Evolutionary conservation across 1,140 invertebrate genomes (phyloP), one percentile per base, ranked within the genome.

Genomic region (Drosophila watanabei): DNA sequence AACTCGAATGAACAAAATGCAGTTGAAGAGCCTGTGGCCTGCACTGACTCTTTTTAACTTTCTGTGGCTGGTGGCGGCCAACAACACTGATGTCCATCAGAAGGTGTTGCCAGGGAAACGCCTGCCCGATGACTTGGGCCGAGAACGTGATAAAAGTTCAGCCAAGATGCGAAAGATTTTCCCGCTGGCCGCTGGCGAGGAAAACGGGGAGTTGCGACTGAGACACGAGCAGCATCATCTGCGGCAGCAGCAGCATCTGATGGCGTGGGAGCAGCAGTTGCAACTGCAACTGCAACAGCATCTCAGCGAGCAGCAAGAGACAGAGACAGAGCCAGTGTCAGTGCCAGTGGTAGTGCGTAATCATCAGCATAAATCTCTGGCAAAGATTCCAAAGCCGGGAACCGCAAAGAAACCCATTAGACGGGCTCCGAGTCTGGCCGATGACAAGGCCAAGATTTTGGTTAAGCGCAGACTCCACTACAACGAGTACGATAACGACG

Each of bases 361-460:
- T 81, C 82, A 85, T 85, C 82, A 81, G 78, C 82, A 85, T 85
- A 85, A 85, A 85, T 85, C 78, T 69, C 73, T 70, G 57, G 52
- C 54, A 56, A 41, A 41, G 24, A 24, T 24, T 39, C 51, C 18
- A 51, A 56, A 57, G 54, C 54, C 54, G 20, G 49, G 20, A 73
- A 35, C 62, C 32, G 30, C 62, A 24, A 66, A 52, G 49, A 48
- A 72, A 35, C 18, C 65, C 72, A 81, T 81, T 71, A 60, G 59
- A 73, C 54, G 69, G 48, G 43, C 41, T n/a, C 13, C 57, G 41
- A 48, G 52, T 28, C 45, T 54, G 16, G 39, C 39, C 57, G 75
- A 78, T 60, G 62, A 78, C 63, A 68, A 64, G 65, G 24, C 65
- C 43, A 76, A 71, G 65, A 71, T 37, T 56, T 66, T 77, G 75